Evolutionary conservation across 2,113 vertebrate species (phyloP).

Genomic region (Phoxinus phoxinus): DNA sequence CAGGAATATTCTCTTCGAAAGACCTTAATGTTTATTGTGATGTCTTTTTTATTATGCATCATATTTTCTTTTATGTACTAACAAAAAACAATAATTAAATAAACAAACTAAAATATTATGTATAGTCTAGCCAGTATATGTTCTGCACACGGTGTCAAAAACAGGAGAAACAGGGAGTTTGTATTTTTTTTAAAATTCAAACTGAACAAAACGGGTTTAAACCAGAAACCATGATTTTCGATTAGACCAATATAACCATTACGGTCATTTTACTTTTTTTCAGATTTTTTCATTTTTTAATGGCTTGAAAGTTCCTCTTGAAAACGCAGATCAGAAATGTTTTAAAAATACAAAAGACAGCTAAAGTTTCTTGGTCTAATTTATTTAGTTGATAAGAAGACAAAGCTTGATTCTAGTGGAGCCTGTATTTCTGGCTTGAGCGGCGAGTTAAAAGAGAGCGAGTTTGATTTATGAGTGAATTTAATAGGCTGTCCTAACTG

Average conservation of each 20-base stretch:
- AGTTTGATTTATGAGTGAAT: background rate
- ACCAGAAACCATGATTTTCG: background rate
- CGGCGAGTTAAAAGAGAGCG: background rate
- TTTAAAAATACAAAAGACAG: background rate
- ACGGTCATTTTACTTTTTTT: background rate
- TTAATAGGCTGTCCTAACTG: constrained; percentile 11
- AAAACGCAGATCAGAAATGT: background rate
- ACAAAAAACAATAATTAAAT: too few relatives aligned
- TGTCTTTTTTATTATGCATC: background rate
- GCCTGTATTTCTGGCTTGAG: background rate
- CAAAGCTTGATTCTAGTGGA: background rate
- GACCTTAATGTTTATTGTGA: background rate
- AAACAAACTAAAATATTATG: too few relatives aligned
- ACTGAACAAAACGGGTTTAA: background rate
- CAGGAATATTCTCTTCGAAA: background rate
- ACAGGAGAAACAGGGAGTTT: too few relatives aligned
- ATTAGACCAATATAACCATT: background rate
- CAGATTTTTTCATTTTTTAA: accelerated
- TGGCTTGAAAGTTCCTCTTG: background rate
- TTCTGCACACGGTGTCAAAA: too few relatives aligned
- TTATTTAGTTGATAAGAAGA: background rate
- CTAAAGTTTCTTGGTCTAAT: background rate
- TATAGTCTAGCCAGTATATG: too few relatives aligned
- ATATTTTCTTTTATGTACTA: background rate
- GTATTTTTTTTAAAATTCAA: background rate